Base-by-base conservation (phyloP, 1,140 invertebrate genomes). In the Holotrichia oblita region DNA sequence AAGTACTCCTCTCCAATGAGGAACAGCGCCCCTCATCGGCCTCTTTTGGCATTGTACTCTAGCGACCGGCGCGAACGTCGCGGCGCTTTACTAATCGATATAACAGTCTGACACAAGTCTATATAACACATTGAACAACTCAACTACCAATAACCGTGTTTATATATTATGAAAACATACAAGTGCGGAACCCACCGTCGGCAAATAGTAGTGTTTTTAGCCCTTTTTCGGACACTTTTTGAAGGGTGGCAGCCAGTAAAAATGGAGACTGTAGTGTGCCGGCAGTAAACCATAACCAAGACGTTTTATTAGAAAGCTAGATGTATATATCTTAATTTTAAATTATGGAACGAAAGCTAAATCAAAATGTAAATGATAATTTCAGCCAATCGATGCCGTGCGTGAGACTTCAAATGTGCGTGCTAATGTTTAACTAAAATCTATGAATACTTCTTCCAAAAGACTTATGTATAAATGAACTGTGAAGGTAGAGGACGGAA, bases 21-120 rank as follows among this genome's bases (percentile, higher is more conserved):
- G 22, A 74, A 24, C 72, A 78, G 76, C 76, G 77, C 79, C 78
- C 61, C 22, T 27, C 73, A 75, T 73, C 79, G 78, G 61, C 48
- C 73, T 80, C 79, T 77, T 79, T 79, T 77, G 79, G 64, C 81
- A 78, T 75, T 79, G 81, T 78, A 80, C 80, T 80, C 80, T 81
- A 79, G 81, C 83, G 81, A 81, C 81, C 81, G 80, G 82, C 82
- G 81, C 82, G 77, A 79, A 78, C 83, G 81, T 81, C 81, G 79
- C 81, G 81, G 80, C 81, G 81, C 81, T 76, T 76, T 75, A 74
- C 83, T 81, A 83, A 82, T 83, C 83, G 83, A 83, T 83, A 83
- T 83, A 83, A 82, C 81, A 83, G 83, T 83, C 83, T 83, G 83
- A 83, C 81, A 83, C 81, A 82, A 82, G 81, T 83, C 82, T 81